phyloP scores from a whole-genome alignment of 2,113 vertebrate genomes.

The Coregonus clupeaformis region DNA sequence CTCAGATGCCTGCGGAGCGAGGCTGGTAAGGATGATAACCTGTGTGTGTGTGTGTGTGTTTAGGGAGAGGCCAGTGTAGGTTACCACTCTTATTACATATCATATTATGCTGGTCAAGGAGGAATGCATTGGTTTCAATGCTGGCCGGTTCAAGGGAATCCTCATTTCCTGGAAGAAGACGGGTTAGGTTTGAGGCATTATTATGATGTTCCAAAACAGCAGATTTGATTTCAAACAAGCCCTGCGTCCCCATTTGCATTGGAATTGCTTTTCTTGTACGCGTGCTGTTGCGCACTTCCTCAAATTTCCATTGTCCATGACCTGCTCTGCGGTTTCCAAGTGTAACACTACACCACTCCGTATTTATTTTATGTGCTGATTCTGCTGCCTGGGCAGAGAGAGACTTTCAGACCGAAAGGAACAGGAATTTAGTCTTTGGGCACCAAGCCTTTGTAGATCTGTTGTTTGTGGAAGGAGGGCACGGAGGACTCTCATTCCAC shows the following conservation, averaged over 20 bases:
- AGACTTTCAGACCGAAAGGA: conserved; percentile 52
- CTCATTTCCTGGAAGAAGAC: conserved; percentile 37
- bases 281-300: conserved; percentile 47
- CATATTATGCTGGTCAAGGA: conserved; percentile 6
- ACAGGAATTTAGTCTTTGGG: conserved; percentile 65
- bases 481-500: conserved; percentile 34
- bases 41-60: too few species aligned
- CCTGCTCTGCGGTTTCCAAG: conserved; percentile 59
- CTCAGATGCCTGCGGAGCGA: too few species aligned
- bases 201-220: conserved; percentile 38
- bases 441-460: conserved; percentile 56
- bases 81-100: background rate
- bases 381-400: conserved; percentile 55
- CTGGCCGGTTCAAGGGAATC: conserved; percentile 47
- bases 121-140: conserved; percentile 44
- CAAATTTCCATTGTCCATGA: conserved; percentile 63
- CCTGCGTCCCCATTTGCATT: conserved; percentile 51
- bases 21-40: too few species aligned
- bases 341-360: conserved; percentile 60
- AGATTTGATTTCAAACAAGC: conserved; percentile 56
- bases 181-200: conserved; percentile 38
- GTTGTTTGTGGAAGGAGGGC: conserved; percentile 61
- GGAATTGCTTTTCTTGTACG: conserved; percentile 51
- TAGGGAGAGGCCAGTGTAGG: conserved; percentile 5
- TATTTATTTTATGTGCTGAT: conserved; percentile 76